A percentile compares a stretch with the other conserved stretches of the same genome.
Evolutionary conservation across 2,888 invertebrate species (phyloP).

Genomic region (Drosophila diplacantha): DNA sequence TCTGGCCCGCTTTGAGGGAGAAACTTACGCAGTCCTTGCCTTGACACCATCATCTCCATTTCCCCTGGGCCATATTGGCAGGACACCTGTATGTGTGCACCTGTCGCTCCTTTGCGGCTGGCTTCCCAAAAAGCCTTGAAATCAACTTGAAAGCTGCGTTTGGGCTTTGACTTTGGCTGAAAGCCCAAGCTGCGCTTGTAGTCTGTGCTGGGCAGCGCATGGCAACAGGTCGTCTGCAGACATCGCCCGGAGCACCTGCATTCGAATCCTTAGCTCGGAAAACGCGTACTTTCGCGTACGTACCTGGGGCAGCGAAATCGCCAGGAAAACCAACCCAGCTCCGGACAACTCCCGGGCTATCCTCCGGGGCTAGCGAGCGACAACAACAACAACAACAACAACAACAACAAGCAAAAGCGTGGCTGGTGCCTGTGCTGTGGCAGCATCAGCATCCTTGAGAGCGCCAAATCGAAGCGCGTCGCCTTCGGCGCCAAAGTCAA

Average conservation of each 20-base stretch:
- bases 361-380: not conserved
- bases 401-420: not conserved
- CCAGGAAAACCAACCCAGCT: slow-evolving; percentile 18
- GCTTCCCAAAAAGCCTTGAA: slow-evolving; percentile 1
- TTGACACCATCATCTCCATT: not conserved
- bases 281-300: slow-evolving; percentile 6
- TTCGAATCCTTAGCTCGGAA: not conserved
- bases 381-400: not conserved
- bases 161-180: slow-evolving; percentile 25
- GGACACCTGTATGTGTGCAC: slow-evolving; percentile 7
- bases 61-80: not conserved
- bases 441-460: slow-evolving; percentile 17
- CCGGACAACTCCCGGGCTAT: slow-evolving; percentile 7
- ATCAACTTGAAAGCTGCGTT: slow-evolving; percentile 10
- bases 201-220: slow-evolving; percentile 50
- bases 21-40: not conserved
- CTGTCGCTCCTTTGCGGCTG: slow-evolving; percentile 4
- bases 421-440: not conserved
- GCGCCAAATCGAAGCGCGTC: slow-evolving; percentile 5
- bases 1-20: not conserved
- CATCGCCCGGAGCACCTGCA: slow-evolving; percentile 11
- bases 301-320: not conserved
- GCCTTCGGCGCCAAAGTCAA: slow-evolving; percentile 31
- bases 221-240: slow-evolving; percentile 48
- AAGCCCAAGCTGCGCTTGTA: slow-evolving; percentile 19